A percentile compares a stretch with the other conserved stretches of the same genome.
phyloP scores from a whole-genome alignment of 2,888 invertebrate species.

The Dasysyrphus tricinctus region DNA sequence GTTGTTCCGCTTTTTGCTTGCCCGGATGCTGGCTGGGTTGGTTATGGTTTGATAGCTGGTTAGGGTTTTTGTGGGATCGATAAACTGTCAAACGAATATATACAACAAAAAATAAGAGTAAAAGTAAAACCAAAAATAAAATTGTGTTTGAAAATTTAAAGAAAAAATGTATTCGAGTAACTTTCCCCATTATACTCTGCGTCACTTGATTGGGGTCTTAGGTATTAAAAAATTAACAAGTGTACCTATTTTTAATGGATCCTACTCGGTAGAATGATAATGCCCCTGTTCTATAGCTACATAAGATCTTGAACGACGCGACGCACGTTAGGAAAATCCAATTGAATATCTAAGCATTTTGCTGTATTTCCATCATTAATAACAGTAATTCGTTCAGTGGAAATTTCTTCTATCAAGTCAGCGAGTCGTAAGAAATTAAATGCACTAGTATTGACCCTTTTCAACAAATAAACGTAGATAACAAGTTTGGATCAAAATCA shows the following conservation, averaged over 20 bases:
- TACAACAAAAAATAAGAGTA: conserved; percentile 15
- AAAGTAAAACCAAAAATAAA: conserved; percentile 43
- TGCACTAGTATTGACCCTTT: too few relatives aligned
- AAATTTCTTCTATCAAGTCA: too few relatives aligned
- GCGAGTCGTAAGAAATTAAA: too few relatives aligned
- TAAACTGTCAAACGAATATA: conserved; percentile 52
- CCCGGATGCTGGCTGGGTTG: conserved; percentile 20
- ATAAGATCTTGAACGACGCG: too few relatives aligned
- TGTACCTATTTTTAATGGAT: not conserved
- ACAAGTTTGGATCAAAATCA: too few relatives aligned
- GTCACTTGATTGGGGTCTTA: not conserved
- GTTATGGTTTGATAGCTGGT: not conserved
- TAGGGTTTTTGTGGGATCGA: conserved; percentile 39
- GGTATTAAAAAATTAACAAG: not conserved
- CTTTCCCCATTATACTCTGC: not conserved
- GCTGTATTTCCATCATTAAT: too few relatives aligned
- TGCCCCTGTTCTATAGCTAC: too few relatives aligned
- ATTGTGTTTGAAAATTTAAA: conserved; percentile 15
- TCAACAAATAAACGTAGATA: too few relatives aligned
- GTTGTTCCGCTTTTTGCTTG: conserved; percentile 23
- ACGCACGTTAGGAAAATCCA: too few relatives aligned
- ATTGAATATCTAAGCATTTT: too few relatives aligned
- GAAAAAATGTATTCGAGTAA: conserved; percentile 3
- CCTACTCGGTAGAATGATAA: not conserved
- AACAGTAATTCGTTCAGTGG: too few relatives aligned